Base-by-base conservation (phyloP, 2,113 vertebrate genomes). In the Heterochromis multidens region DNA sequence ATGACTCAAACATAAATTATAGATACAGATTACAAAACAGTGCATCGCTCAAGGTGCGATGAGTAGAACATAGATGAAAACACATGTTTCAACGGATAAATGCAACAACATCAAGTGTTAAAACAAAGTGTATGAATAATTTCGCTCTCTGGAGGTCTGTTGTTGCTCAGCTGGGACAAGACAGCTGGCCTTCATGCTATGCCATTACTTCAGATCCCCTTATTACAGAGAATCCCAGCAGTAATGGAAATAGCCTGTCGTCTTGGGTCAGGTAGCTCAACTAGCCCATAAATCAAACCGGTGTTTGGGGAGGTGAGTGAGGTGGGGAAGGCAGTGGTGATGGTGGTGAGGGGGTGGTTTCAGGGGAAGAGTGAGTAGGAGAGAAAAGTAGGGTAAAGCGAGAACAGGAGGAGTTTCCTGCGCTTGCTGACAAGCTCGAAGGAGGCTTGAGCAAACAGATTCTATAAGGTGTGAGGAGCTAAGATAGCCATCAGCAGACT, bases 391-490 rank as follows among this genome's bases (percentile, higher is more conserved):
- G 61, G 74, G 65, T 79, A 67, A 82, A 60, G 90, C 88, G 52
- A 84, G 56, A 70, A 27, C 80, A 88, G 93, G 91, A 86, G 90
- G 92, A 87, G 82, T 87, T 96, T 96, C 93, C 94, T 94, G 89
- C 79, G 89, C 81, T 88, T 94, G 94, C 87, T 95, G 95, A 95
- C 93, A 95, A 92, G 87, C 86, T 86, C 33, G 61, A 88, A 93
- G 80, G 37, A 90, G 81, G 86, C 87, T 89, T 90, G 90, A 92
- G 89, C 93, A 95, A 95, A 95, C 92, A 93, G 87, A 83, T 87
- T 91, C 85, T 86, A 92, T 37, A 87, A 81, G 90, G 90, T 90
- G 89, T 79, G 74, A 92, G 85, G 82, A 79, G 87, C 83, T 80
- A 61, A 85, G 87, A 80, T 61, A 85, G 23, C 6, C 43, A 33